A percentile compares a stretch with the other conserved stretches of the same genome.
phyloP scores from a whole-genome alignment of 2,797 vertebrate genomes.

The Bovichtus diacanthus region DNA sequence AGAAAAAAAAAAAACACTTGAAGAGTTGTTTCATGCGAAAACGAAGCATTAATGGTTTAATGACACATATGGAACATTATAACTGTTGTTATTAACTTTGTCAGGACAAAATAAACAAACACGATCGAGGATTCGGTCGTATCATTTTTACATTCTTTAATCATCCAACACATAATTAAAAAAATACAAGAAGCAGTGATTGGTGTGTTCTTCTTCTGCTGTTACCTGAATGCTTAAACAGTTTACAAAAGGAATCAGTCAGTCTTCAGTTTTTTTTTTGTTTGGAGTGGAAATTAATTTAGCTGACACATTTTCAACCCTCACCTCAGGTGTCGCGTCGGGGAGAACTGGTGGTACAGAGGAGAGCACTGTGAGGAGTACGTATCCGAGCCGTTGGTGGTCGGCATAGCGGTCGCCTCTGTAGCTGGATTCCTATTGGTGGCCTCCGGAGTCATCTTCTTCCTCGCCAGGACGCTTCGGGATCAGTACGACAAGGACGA shows the following conservation, averaged over 20 bases:
- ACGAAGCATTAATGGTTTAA: constrained; percentile 26
- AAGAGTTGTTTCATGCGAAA: constrained; percentile 29
- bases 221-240: neutral
- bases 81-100: neutral
- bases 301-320: neutral
- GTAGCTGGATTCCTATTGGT: constrained; percentile 93
- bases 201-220: neutral
- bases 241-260: neutral
- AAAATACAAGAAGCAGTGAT: neutral
- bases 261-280: neutral
- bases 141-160: neutral
- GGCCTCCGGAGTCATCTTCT: constrained; percentile 90
- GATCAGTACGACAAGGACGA: constrained; percentile 91
- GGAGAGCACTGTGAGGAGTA: constrained; percentile 97
- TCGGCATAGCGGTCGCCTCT: constrained; percentile 92
- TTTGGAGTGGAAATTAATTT: neutral
- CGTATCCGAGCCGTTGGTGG: constrained; percentile 93
- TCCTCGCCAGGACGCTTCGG: constrained; percentile 90
- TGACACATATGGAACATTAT: neutral
- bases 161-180: neutral
- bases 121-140: neutral
- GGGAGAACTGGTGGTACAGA: constrained; percentile 98
- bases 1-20: constrained; percentile 47
- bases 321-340: constrained; percentile 92
- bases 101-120: constrained; percentile 14